phyloP scores from a whole-genome alignment of 2,888 invertebrate genomes.

The Horisme vitalbata region DNA sequence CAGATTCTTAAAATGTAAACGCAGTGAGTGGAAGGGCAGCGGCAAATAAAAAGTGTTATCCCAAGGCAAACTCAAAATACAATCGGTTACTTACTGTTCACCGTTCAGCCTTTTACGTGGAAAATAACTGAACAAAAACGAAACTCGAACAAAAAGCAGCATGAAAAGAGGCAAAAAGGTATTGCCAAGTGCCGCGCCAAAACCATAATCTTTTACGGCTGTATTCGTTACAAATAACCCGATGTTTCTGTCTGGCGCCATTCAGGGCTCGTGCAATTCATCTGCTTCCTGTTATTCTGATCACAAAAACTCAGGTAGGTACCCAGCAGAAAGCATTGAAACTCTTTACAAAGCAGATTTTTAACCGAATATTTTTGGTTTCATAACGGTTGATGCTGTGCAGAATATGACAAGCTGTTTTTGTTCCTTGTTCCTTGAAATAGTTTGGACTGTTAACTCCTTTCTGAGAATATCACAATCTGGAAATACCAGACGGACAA shows the following conservation, averaged over 20 bases:
- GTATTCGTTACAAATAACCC: conserved; percentile 44
- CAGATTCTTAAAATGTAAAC: not conserved
- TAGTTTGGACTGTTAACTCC: conserved; percentile 1
- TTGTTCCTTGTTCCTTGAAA: conserved; percentile 21
- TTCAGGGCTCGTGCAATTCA: conserved; percentile 42
- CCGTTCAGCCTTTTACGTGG: not conserved
- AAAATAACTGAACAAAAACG: conserved; percentile 7
- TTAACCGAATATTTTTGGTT: conserved; percentile 43
- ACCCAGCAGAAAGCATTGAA: conserved; percentile 46
- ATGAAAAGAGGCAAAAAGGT: conserved; percentile 16
- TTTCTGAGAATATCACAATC: not conserved
- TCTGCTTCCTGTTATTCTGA: conserved; percentile 50
- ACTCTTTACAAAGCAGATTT: conserved; percentile 38
- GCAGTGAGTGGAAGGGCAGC: not conserved
- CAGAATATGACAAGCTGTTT: conserved; percentile 26
- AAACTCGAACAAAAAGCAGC: conserved; percentile 6
- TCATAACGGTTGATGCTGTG: conserved; percentile 39
- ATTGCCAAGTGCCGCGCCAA: conserved; percentile 25
- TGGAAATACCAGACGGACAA: not conserved
- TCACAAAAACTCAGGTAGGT: conserved; percentile 52
- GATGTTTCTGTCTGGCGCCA: conserved; percentile 40
- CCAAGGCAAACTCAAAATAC: not conserved
- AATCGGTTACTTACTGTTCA: not conserved
- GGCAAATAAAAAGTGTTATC: not conserved
- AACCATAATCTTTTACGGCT: conserved; percentile 29